Conservation (phyloP, 1,140 invertebrate species). For the Drosophila nigromelanica region DNA sequence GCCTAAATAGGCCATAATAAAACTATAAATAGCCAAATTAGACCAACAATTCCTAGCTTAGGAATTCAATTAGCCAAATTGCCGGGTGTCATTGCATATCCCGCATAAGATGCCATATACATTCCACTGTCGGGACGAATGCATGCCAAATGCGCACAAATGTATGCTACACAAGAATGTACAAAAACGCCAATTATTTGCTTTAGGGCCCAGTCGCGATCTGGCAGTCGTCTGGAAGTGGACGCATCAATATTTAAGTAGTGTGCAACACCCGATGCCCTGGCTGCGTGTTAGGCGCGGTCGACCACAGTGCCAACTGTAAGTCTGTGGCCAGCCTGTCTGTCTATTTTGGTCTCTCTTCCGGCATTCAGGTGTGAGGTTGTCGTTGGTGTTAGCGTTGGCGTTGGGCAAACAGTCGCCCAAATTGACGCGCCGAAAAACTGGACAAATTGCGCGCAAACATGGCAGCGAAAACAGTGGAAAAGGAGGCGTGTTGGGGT, state of each 20-base stretch:
- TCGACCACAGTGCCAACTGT: constrained; percentile 20
- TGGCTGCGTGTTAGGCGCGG: constrained; percentile 23
- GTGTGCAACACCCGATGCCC: constrained; percentile 35
- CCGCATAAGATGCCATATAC: neutral
- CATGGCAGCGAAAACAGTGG: constrained; percentile 42
- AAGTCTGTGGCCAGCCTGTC: constrained; percentile 16
- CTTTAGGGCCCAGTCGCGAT: neutral
- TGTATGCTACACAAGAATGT: constrained; percentile 33
- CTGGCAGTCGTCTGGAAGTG: neutral
- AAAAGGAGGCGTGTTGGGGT: neutral
- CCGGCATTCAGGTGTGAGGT: constrained; percentile 29
- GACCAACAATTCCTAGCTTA: constrained; percentile 1
- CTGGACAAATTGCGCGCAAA: constrained; percentile 60
- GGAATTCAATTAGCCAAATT: constrained; percentile 74
- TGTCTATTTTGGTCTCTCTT: constrained; percentile 5
- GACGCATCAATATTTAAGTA: constrained; percentile 57
- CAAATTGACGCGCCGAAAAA: constrained; percentile 43
- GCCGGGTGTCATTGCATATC: constrained; percentile 14
- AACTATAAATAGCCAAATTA: constrained; percentile 31
- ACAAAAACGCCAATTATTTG: constrained; percentile 23
- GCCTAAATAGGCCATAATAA: neutral
- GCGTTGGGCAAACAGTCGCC: constrained; percentile 29
- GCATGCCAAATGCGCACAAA: constrained; percentile 33
- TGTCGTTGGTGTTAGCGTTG: constrained; percentile 11
- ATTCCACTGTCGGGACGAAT: constrained; percentile 6